phyloP scores from a whole-genome alignment of 2,113 vertebrate species.

The Setophaga petechia region DNA sequence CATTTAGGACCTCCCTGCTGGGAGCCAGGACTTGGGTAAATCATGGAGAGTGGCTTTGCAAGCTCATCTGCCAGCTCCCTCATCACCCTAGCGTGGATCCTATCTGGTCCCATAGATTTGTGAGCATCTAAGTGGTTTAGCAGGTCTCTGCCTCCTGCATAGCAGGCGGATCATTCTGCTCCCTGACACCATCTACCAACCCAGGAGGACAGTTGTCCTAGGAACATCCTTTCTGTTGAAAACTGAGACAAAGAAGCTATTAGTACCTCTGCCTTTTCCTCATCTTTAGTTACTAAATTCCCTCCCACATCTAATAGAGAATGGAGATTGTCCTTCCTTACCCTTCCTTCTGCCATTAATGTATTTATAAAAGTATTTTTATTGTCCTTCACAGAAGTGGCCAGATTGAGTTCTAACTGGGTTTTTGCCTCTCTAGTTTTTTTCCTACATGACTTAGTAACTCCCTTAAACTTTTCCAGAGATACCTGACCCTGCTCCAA shows the following conservation, averaged over 20 bases:
- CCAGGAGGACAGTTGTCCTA: no score
- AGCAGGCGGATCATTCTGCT: no score
- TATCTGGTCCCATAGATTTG: background rate
- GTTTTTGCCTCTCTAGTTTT: background rate
- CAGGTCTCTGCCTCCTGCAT: no score
- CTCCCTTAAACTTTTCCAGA: background rate
- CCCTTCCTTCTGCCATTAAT: background rate
- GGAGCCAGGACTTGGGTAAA: background rate
- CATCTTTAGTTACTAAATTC: background rate
- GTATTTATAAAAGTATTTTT: background rate
- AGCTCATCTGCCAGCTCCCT: background rate
- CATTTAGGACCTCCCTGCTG: background rate
- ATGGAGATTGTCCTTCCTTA: background rate
- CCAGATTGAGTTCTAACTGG: background rate
- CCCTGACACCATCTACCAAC: no score
- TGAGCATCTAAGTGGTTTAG: background rate
- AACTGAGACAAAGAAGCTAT: no score
- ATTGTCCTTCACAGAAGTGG: background rate
- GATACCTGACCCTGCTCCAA: background rate
- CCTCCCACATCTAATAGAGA: background rate
- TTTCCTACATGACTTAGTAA: background rate
- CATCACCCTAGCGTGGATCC: background rate
- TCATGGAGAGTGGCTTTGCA: background rate
- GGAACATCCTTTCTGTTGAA: no score
- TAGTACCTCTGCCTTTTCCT: no score